Evolutionary conservation across 2,113 vertebrate genomes (phyloP).

Genomic region (Arizona elegans): DNA sequence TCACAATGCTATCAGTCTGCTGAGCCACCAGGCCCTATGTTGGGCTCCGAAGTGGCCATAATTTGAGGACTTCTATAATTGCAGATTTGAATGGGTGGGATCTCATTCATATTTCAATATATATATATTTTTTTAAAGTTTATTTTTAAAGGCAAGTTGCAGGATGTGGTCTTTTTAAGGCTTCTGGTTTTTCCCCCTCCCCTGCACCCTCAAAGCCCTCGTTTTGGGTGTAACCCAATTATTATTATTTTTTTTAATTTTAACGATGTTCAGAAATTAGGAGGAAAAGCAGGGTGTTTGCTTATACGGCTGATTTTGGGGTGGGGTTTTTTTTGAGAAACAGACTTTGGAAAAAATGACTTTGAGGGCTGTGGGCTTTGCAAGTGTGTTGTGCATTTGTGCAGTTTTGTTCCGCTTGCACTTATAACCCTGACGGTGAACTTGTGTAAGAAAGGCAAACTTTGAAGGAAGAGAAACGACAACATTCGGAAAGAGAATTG

Average conservation of each 20-base stretch:
- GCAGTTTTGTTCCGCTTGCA: not conserved
- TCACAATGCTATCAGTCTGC: no score
- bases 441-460: not conserved
- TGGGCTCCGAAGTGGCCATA: no score
- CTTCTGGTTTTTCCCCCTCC: not conserved
- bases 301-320: not conserved
- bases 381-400: not conserved
- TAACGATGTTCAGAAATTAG: not conserved
- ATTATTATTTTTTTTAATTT: not conserved
- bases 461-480: not conserved
- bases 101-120: no score
- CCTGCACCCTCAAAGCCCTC: not conserved
- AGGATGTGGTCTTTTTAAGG: not conserved
- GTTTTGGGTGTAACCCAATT: not conserved
- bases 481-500: not conserved
- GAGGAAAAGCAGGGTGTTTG: not conserved
- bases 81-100: not conserved
- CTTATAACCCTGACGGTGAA: not conserved
- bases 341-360: not conserved
- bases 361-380: not conserved
- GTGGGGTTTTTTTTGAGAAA: fast-evolving
- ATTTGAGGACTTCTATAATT: no score
- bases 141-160: not conserved
- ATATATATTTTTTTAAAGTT: not conserved
- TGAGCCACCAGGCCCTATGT: no score